A percentile compares a stretch with the other conserved stretches of the same genome.
These are phyloP conservation scores for Neogobius melanostomus DNA, from an alignment of 2,113 vertebrate genomes.

Conservation along the genomic window DNA sequence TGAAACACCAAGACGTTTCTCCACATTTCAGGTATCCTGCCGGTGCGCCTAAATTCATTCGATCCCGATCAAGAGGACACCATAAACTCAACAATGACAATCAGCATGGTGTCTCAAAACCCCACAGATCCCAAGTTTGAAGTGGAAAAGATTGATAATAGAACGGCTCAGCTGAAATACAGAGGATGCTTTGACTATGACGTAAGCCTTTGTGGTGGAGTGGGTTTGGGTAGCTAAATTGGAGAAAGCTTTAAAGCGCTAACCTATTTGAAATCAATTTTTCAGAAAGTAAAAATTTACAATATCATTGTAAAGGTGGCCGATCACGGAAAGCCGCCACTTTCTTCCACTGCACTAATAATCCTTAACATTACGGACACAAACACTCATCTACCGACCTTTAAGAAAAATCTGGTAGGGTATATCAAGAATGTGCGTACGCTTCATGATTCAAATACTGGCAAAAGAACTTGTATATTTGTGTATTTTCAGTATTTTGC, in stretches of 20 bases:
- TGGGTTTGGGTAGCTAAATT: neutral
- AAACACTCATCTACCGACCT: constrained; percentile 75
- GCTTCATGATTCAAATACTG: neutral
- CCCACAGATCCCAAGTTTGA: constrained; percentile 56
- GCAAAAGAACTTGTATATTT: neutral
- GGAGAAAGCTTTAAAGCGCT: neutral
- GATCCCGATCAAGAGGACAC: no score
- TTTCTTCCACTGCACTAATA: constrained; percentile 67
- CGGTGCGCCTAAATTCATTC: neutral
- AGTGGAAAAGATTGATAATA: constrained; percentile 9
- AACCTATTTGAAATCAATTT: constrained; percentile 1
- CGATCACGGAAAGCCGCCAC: constrained; percentile 62
- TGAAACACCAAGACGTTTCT: neutral
- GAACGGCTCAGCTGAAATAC: constrained; percentile 48
- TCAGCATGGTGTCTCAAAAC: constrained; percentile 66
- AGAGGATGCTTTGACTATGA: constrained; percentile 80
- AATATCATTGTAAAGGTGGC: constrained; percentile 59
- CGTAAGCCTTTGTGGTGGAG: constrained; percentile 46
- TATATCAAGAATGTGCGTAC: neutral
- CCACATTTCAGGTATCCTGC: constrained; percentile 40
- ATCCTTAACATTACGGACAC: constrained; percentile 65
- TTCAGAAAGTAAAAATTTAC: constrained; percentile 68
- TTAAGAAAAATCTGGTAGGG: constrained; percentile 48
- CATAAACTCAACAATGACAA: constrained; percentile 71
- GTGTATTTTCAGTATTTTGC: constrained; percentile 51